Conservation (phyloP, 2,888 invertebrate genomes). For the Plusia festucae region DNA sequence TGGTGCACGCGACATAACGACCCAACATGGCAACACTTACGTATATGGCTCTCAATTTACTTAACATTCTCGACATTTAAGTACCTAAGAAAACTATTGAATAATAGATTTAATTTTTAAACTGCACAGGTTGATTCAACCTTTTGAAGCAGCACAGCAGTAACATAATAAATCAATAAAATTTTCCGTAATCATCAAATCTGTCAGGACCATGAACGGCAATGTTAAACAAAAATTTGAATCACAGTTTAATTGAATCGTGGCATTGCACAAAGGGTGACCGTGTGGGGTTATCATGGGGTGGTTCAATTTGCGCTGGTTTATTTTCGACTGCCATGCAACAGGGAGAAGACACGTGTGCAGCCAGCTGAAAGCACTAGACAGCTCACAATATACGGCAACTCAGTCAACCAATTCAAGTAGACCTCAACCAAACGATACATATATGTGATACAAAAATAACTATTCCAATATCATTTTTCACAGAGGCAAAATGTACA, state of each 20-base stretch:
- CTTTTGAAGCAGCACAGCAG: no score
- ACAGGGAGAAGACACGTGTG: background rate
- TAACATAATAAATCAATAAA: no score
- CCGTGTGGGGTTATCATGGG: no score
- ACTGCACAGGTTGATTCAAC: no score
- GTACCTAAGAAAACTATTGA: background rate
- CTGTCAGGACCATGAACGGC: background rate
- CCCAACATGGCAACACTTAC: background rate
- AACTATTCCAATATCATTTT: background rate
- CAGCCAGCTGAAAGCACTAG: background rate
- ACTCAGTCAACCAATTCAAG: background rate
- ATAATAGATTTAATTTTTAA: no score
- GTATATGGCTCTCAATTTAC: background rate
- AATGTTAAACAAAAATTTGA: background rate
- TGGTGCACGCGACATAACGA: background rate
- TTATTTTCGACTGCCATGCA: background rate
- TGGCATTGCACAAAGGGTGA: background rate
- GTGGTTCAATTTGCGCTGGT: constrained; percentile 5
- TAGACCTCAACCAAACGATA: background rate
- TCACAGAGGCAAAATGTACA: no score
- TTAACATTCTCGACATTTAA: background rate
- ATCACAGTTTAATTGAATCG: constrained; percentile 1
- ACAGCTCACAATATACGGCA: background rate
- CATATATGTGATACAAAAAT: background rate
- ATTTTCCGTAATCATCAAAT: background rate